Base-by-base conservation (phyloP, 2,113 vertebrate species). In the Atractosteus spatula region DNA sequence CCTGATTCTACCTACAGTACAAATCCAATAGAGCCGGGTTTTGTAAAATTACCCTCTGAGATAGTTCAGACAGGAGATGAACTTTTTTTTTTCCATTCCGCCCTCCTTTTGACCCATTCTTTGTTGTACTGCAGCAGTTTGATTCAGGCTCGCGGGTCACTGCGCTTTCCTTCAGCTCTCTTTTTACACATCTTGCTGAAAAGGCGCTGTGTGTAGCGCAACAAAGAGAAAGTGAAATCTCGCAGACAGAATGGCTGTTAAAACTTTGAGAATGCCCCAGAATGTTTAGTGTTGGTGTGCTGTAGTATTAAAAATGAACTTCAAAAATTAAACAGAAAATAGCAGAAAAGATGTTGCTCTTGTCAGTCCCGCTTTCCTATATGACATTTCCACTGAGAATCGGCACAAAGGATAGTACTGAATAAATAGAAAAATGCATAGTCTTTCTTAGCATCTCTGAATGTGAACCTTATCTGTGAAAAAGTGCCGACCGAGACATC, bases 11-110 rank as follows among this genome's bases (percentile, higher is more conserved):
- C 43, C 42, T 47, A 7, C 43, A 7, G 45, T 8, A 66, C 29
- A 43, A 13, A 45, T 66, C 8, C 29, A 43, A 68, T 51, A 51
- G 11, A 8, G 10, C n/a, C 41, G 29, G 29, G 29, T 29, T 42
- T 44, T 57, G 68, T 57, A 44, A 14, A 17, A 43, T 57, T 41
- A 57, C 55, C 54, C 13, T 6, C 54, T 69, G 17, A 69, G 68
- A 11, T 11, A 57, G 68, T 69, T 69, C 54, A 69, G 68, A 41
- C 8, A 43, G 54, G n/a, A 42, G 8, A 68, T 68, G 66, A 55
- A 69, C 67, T 70, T 57, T 62, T 62, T 71, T 62, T 8, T 59
- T 41, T 45, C 17, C 42, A 41, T 62, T 47, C 17, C 44, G 41
- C 41, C 2, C n/a, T 41, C 5, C 42, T 43, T 8, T 14, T 17